phyloP scores from a whole-genome alignment of 2,797 vertebrate species.

The Macroramphosus scolopax region DNA sequence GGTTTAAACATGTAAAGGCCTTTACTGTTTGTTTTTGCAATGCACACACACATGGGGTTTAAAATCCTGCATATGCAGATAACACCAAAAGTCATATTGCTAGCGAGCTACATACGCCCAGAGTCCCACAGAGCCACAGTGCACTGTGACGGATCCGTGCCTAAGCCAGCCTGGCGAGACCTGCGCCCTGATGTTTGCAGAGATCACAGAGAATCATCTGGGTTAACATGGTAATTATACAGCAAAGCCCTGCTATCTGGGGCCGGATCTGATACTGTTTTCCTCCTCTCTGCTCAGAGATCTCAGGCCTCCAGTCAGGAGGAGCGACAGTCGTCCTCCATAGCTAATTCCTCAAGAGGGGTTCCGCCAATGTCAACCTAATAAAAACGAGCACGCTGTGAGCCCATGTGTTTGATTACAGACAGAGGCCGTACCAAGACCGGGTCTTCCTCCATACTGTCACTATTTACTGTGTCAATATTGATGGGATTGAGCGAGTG shows the following conservation, averaged over 20 bases:
- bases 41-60: conserved; percentile 56
- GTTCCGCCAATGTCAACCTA: conserved; percentile 78
- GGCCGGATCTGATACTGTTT: conserved; percentile 82
- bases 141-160: conserved; percentile 69
- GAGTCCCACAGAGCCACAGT: conserved; percentile 70
- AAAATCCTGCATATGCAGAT: conserved; percentile 65
- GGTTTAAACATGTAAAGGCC: conserved; percentile 39
- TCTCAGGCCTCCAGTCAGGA: conserved; percentile 77
- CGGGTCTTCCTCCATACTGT: background rate
- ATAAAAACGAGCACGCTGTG: conserved; percentile 81
- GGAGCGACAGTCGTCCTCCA: conserved; percentile 73
- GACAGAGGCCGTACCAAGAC: conserved; percentile 5
- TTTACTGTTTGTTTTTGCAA: conserved; percentile 32
- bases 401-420: conserved; percentile 43
- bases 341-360: conserved; percentile 82
- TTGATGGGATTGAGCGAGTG: conserved; percentile 18
- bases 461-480: conserved; percentile 24
- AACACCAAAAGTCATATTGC: conserved; percentile 58
- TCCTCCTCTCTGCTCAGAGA: conserved; percentile 72
- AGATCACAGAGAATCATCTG: conserved; percentile 81
- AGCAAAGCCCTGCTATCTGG: conserved; percentile 80
- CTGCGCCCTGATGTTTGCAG: conserved; percentile 76
- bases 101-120: conserved; percentile 62
- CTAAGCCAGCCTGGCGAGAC: conserved; percentile 75
- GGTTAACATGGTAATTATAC: conserved; percentile 82